Evolutionary conservation across 2,797 vertebrate genomes (phyloP).

Genomic region (Sebastes itinus): DNA sequence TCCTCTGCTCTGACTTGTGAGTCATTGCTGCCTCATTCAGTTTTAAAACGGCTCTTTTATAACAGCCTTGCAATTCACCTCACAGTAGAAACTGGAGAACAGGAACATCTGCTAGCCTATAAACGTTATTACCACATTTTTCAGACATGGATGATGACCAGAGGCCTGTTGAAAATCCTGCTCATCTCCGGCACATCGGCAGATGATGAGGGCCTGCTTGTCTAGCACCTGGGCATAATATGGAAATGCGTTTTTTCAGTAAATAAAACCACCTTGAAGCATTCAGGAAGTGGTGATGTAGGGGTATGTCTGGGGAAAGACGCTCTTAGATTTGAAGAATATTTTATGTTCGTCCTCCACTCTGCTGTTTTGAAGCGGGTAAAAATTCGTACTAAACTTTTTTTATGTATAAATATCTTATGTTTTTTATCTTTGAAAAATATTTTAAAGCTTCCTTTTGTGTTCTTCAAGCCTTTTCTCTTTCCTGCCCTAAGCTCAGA

Average conservation of each 20-base stretch:
- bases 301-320: background rate
- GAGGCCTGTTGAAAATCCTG: background rate
- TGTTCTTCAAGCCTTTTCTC: background rate
- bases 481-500: background rate
- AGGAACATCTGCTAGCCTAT: conserved; percentile 12
- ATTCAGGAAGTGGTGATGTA: background rate
- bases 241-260: background rate
- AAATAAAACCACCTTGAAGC: background rate
- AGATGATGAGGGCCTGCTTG: background rate
- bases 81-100: background rate
- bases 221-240: background rate
- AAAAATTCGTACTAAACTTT: background rate
- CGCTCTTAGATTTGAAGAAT: background rate
- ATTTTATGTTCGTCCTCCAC: background rate
- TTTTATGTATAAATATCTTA: background rate
- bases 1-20: background rate
- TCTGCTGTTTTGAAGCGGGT: background rate
- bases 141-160: background rate
- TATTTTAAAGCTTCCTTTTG: conserved; percentile 22
- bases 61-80: background rate
- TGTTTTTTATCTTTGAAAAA: background rate
- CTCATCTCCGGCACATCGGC: background rate
- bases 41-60: background rate
- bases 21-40: background rate
- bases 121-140: background rate